A percentile compares a stretch with the other conserved stretches of the same genome.
Conservation (phyloP, 2,113 vertebrate species). For the Cyphomyrus plagiostoma region DNA sequence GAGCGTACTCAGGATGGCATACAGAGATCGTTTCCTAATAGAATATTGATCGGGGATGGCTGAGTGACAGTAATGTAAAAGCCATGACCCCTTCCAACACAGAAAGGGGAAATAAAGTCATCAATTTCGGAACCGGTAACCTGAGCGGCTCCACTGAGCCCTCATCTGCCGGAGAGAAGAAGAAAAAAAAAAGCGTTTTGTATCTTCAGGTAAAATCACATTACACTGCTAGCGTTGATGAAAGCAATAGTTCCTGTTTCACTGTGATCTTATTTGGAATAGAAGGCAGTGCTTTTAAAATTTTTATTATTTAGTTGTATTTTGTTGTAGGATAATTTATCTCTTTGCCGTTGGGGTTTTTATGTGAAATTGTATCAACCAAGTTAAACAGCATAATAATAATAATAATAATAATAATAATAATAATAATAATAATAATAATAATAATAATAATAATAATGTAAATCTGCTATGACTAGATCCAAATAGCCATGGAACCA, state of each 20-base stretch:
- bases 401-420: not conserved
- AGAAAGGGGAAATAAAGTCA: slow-evolving; percentile 44
- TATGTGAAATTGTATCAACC: not conserved
- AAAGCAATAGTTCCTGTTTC: not conserved
- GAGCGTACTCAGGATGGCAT: slow-evolving; percentile 22
- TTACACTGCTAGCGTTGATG: not conserved
- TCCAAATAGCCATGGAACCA: not conserved
- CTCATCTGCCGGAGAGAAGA: not conserved
- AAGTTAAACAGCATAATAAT: not conserved
- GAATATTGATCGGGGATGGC: slow-evolving; percentile 41
- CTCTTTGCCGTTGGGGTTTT: not conserved
- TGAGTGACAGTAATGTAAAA: slow-evolving; percentile 38
- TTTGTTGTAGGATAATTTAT: not conserved
- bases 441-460: not conserved
- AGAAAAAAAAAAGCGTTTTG: not conserved
- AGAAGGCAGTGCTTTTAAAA: not conserved
- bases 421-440: not conserved
- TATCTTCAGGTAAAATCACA: slow-evolving; percentile 3
- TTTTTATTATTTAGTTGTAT: not conserved
- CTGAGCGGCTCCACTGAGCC: slow-evolving; percentile 15
- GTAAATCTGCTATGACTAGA: not conserved
- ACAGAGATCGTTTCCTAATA: slow-evolving; percentile 33
- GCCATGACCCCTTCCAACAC: slow-evolving; percentile 22
- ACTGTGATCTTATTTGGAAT: not conserved
- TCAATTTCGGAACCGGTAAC: slow-evolving; percentile 31